Percentiles rank a stretch among this genome's conserved stretches.
Evolutionary conservation across 2,113 vertebrate species (phyloP).

Genomic region (Saimiri boliviensis): DNA sequence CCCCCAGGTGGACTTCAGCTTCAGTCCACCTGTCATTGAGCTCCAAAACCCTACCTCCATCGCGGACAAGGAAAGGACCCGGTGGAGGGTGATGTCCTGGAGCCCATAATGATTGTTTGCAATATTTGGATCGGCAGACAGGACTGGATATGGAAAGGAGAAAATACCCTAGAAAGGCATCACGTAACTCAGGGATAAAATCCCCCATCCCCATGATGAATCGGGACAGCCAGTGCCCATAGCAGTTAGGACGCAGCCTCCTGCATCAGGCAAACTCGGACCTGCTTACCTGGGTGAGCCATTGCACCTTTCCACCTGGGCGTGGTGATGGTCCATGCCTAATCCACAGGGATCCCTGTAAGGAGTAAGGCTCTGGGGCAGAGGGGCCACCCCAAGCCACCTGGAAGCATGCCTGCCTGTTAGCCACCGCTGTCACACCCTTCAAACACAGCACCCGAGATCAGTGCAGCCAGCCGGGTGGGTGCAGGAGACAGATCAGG

Average conservation of each 20-base stretch:
- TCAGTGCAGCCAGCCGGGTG: rapidly evolving
- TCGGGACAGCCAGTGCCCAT: rapidly evolving
- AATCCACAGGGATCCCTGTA: too few species aligned
- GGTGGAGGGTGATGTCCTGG: rapidly evolving
- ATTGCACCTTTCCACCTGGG: background rate
- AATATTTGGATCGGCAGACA: background rate
- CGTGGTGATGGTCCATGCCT: background rate
- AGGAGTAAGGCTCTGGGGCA: too few species aligned
- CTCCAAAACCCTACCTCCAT: background rate
- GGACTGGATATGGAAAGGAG: background rate
- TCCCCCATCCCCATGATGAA: rapidly evolving
- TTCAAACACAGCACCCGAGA: rapidly evolving
- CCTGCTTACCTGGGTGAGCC: background rate
- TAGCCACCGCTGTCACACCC: rapidly evolving
- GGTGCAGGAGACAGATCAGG: background rate
- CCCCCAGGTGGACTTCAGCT: background rate
- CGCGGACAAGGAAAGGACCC: background rate
- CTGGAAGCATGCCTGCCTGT: rapidly evolving
- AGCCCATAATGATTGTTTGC: too few species aligned
- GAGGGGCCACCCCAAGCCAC: too few species aligned
- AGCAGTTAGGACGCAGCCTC: rapidly evolving
- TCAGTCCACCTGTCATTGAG: too few species aligned
- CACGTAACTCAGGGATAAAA: background rate
- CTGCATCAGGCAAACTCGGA: rapidly evolving
- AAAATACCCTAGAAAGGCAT: background rate